Conservation (phyloP, 2,113 vertebrate genomes). For the Leptobrachium leishanense region DNA sequence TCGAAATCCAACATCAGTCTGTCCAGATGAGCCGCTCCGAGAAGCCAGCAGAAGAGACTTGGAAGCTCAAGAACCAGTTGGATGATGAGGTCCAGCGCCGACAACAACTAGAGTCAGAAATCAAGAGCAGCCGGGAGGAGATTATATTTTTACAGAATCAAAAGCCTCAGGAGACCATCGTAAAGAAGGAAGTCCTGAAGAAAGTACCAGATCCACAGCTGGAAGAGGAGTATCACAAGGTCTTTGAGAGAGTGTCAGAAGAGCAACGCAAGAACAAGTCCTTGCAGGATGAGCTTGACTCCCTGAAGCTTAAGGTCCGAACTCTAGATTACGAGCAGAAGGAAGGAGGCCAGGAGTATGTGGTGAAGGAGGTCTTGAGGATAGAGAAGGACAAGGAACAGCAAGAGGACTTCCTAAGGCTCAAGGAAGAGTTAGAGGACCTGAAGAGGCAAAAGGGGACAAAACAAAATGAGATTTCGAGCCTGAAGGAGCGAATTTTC, state of each 20-base stretch:
- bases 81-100: conserved; percentile 85
- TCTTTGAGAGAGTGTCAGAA: conserved; percentile 82
- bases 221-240: conserved; percentile 81
- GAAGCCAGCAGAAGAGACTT: conserved; percentile 71
- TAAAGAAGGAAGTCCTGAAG: conserved; percentile 88
- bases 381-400: conserved; percentile 89
- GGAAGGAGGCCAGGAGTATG: conserved; percentile 87
- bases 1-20: conserved; percentile 58
- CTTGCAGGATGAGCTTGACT: conserved; percentile 83
- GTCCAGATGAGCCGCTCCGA: conserved; percentile 61
- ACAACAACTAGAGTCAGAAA: conserved; percentile 85
- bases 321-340: conserved; percentile 78
- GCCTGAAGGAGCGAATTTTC: conserved; percentile 78
- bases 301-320: conserved; percentile 71
- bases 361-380: conserved; percentile 91
- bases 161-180: conserved; percentile 82
- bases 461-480: conserved; percentile 79
- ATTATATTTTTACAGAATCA: conserved; percentile 82
- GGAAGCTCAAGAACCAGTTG: conserved; percentile 85
- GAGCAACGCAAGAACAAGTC: conserved; percentile 82
- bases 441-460: conserved; percentile 79
- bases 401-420: conserved; percentile 80
- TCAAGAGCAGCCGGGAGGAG: conserved; percentile 79
- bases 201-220: conserved; percentile 88
- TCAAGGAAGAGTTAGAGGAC: conserved; percentile 86